A percentile compares a stretch with the other conserved stretches of the same genome.
phyloP scores from a whole-genome alignment of 2,888 invertebrate genomes.

The Quadriops clusia region DNA sequence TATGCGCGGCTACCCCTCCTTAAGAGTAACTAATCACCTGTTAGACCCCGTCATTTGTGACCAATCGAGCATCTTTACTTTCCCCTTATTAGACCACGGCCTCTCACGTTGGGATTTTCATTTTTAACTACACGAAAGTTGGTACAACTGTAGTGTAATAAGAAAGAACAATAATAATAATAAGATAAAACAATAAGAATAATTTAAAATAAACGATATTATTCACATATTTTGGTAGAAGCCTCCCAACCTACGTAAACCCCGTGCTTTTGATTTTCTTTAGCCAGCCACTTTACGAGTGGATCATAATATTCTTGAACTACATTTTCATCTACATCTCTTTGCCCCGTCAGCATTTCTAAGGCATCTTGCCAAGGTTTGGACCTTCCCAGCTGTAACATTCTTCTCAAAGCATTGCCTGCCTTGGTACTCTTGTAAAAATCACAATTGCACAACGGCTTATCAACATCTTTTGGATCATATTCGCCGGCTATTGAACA shows the following conservation, averaged over 20 bases:
- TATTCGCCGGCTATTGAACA: slow-evolving; percentile 72
- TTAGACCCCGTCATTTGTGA: too few relatives aligned
- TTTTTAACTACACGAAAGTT: too few relatives aligned
- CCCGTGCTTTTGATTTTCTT: slow-evolving; percentile 58
- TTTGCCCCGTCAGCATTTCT: slow-evolving; percentile 64
- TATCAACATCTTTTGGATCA: slow-evolving; percentile 50
- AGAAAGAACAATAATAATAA: too few relatives aligned
- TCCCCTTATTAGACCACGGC: too few relatives aligned
- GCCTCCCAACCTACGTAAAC: slow-evolving; percentile 53
- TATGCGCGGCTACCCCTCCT: too few relatives aligned
- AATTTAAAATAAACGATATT: too few relatives aligned
- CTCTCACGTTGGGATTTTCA: too few relatives aligned
- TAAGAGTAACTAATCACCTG: too few relatives aligned
- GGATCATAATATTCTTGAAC: slow-evolving; percentile 74
- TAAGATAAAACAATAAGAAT: too few relatives aligned
- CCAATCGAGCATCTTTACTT: too few relatives aligned
- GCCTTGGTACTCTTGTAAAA: slow-evolving; percentile 71
- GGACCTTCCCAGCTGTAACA: slow-evolving; percentile 61
- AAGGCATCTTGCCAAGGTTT: slow-evolving; percentile 79
- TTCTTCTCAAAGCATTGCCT: slow-evolving; percentile 57
- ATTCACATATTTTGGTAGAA: too few relatives aligned
- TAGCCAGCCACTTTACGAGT: slow-evolving; percentile 58
- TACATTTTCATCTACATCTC: slow-evolving; percentile 63
- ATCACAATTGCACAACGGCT: slow-evolving; percentile 74
- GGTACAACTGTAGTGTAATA: too few relatives aligned